phyloP scores from a whole-genome alignment of 2,113 vertebrate genomes.

The Erythrocercus mccallii region DNA sequence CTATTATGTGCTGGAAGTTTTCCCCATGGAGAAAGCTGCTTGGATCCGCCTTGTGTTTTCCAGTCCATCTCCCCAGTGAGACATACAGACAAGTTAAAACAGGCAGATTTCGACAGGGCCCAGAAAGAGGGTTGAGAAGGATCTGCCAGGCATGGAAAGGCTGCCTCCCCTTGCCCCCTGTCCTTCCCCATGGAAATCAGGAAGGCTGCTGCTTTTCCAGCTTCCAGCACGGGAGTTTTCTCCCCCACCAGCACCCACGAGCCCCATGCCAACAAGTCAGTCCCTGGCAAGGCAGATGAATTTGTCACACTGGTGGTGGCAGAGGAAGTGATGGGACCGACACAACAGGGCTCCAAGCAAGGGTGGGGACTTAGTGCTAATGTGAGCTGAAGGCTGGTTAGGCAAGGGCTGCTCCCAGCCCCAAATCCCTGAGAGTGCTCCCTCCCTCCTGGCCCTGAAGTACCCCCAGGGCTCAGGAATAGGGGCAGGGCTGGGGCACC shows the following conservation, averaged over 20 bases:
- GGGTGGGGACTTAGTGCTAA: constrained; percentile 29
- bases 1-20: constrained; percentile 48
- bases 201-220: not conserved
- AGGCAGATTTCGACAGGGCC: constrained; percentile 16
- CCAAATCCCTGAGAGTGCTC: not conserved
- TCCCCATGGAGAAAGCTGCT: constrained; percentile 41
- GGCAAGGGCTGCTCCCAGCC: not conserved
- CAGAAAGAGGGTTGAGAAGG: not conserved
- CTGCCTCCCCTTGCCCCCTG: not conserved
- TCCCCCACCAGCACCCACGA: not conserved
- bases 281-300: not conserved
- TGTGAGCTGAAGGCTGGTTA: constrained; percentile 11
- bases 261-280: fast-evolving
- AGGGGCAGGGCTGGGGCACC: not conserved
- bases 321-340: not conserved
- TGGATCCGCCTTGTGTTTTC: constrained; percentile 59
- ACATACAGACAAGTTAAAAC: constrained; percentile 53
- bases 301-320: not conserved
- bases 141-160: not conserved
- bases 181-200: not conserved
- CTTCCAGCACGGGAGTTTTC: not conserved
- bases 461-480: fast-evolving
- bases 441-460: not conserved
- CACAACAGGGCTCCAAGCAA: not conserved
- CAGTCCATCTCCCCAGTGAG: constrained; percentile 52